phyloP scores from a whole-genome alignment of 1,140 invertebrate species.

The Leptinotarsa defecta region DNA sequence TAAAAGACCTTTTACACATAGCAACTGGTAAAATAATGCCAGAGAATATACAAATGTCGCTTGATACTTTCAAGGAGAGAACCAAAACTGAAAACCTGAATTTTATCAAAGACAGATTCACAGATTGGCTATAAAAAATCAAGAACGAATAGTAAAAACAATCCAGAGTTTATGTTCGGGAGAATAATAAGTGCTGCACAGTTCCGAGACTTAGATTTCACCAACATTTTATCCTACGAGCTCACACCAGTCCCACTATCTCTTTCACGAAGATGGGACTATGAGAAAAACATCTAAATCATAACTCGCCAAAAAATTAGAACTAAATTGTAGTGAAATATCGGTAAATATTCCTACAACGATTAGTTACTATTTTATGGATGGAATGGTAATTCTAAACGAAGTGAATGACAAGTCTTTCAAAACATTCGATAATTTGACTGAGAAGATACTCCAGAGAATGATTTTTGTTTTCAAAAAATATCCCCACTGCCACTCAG shows the following conservation, averaged over 20 bases:
- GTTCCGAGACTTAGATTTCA: slow-evolving; percentile 22
- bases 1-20: slow-evolving; percentile 22
- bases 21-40: slow-evolving; percentile 18
- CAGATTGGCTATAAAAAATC: neutral
- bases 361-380: slow-evolving; percentile 25
- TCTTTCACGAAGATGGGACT: slow-evolving; percentile 28
- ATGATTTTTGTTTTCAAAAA: neutral
- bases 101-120: neutral
- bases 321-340: neutral
- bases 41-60: neutral
- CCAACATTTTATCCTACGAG: slow-evolving; percentile 29
- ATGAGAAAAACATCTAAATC: slow-evolving; percentile 30
- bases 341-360: neutral
- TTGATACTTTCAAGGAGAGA: slow-evolving; percentile 16
- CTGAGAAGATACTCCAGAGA: neutral
- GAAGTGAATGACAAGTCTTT: slow-evolving; percentile 14
- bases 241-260: slow-evolving; percentile 26
- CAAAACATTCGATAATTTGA: slow-evolving; percentile 8
- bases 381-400: slow-evolving; percentile 28
- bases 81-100: neutral
- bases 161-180: slow-evolving; percentile 30
- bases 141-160: slow-evolving; percentile 23
- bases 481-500: neutral
- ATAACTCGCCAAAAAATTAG: slow-evolving; percentile 26
- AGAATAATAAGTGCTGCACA: slow-evolving; percentile 29